Evolutionary conservation across 1,140 invertebrate genomes (phyloP), one percentile per base, ranked within the genome.

Genomic region (Caerostris extrusa): DNA sequence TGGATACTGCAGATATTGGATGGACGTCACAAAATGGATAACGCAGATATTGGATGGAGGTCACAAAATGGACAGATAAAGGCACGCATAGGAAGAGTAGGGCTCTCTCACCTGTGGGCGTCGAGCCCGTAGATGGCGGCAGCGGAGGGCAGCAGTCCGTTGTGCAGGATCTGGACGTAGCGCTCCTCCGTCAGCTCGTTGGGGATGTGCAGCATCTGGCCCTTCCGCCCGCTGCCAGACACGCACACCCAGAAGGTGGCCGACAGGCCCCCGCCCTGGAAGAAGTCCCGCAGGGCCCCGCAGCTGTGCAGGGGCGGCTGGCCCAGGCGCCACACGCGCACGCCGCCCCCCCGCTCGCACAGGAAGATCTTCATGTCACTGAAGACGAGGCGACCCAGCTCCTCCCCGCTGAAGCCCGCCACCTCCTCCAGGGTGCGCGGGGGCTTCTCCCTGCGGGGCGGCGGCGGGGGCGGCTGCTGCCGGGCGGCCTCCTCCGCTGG

Each of bases 141-240:
- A 50, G 93, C 93, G 3, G 93, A 94, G 4, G 93, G 93, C 77
- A 94, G 56, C 2, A 94, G 88, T 53, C 93, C 93, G 34, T 94
- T 94, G 55, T 94, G 93, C 87, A 94, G 55, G 5, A 94, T 94
- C 69, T 94, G 93, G 61, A 94, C 93, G 61, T 94, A 94, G 10
- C 93, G 56, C 81, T 94, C 93, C 88, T 94, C 93, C 55, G 93
- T 94, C 17, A 94, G 93, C 19, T 94, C 93, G 50, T 94, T 90
- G 19, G 93, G 93, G 14, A 94, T 90, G 88, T 94, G 93, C 53
- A 94, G 58, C 14, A 94, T 81, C 3, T 90, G 93, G 17, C 93
- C 93, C 19, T 90, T 90, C 17, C 71, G n/a, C 3, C 93, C 93
- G 3, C 87, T 90, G 6, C 93, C 93, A 0, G 93, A 94, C 57